Base-by-base conservation (phyloP, 2,797 vertebrate genomes). In the Diceros bicornis region DNA sequence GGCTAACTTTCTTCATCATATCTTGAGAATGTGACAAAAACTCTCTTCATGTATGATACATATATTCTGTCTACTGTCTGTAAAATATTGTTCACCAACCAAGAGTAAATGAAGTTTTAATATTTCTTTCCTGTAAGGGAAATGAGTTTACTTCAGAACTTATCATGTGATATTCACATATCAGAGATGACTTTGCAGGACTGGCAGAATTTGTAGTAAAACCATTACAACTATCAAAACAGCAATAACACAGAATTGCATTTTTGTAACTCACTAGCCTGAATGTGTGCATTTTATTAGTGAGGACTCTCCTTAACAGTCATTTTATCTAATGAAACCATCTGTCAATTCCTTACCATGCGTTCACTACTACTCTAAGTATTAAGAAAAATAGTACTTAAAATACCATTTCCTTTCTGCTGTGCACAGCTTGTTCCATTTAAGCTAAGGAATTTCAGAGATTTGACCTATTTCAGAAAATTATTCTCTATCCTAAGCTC, bases 381-480 rank as follows among this genome's bases (percentile, higher is more conserved):
- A 41, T 78, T 91, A 71, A 94, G 90, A 95, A 71, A 71, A 69
- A 81, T 6, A 69, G 18, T 74, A 66, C 23, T 87, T 95, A 89
- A 93, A 96, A 89, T 86, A 55, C 6, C 50, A 94, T 96, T 97
- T 93, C 16, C 23, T 84, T 93, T 97, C 71, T 94, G 50, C 78
- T 96, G 7, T 61, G 69, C 93, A 84, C 44, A 96, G 87, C 84
- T 95, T 90, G 34, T 94, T 83, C 52, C 29, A n/a, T 89, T 85
- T 94, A 91, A 90, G n/a, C 47, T 66, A 74, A 27, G 50, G 41
- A 93, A 95, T 97, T 97, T 96, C 47, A 77, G 85, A 96, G n/a
- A 23, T 92, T 96, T 97, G 96, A 96, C 96, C 91, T 97, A 95
- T 91, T 87, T 95, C 14, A 91, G 7, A 27, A 95, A 97, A 97